phyloP scores from a whole-genome alignment of 2,797 vertebrate genomes.

The Pristis pectinata region DNA sequence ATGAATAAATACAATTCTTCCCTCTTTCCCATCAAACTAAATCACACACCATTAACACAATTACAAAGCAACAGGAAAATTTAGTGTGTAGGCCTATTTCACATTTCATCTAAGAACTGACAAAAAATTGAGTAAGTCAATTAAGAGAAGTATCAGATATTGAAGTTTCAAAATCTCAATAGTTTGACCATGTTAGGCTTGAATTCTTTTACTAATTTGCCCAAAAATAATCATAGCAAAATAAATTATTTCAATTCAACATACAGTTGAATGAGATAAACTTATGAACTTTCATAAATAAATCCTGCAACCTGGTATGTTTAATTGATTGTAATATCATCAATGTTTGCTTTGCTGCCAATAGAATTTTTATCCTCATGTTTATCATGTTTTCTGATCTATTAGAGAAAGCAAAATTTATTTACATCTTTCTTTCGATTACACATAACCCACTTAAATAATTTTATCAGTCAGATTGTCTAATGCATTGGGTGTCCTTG shows the following conservation, averaged over 20 bases:
- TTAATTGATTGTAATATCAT: neutral
- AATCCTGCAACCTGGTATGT: neutral
- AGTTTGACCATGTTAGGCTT: neutral
- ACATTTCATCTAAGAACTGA: neutral
- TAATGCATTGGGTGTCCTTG: constrained; percentile 46
- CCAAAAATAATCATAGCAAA: neutral
- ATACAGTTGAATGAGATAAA: neutral
- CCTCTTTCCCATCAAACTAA: neutral
- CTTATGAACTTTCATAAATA: neutral
- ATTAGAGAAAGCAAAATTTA: neutral
- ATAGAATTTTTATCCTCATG: neutral
- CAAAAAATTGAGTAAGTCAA: neutral
- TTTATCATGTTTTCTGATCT: neutral
- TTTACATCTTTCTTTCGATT: neutral
- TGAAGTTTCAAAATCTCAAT: neutral
- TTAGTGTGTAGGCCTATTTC: neutral
- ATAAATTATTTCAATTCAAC: neutral
- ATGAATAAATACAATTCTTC: no score
- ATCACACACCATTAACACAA: neutral
- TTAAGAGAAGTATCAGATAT: neutral
- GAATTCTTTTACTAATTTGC: neutral
- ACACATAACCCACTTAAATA: neutral
- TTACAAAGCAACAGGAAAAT: neutral
- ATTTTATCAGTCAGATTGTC: constrained; percentile 38
- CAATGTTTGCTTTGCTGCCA: neutral